A percentile compares a stretch with the other conserved stretches of the same genome.
Conservation (phyloP, 1,140 invertebrate genomes). For the Idris sp. region DNA sequence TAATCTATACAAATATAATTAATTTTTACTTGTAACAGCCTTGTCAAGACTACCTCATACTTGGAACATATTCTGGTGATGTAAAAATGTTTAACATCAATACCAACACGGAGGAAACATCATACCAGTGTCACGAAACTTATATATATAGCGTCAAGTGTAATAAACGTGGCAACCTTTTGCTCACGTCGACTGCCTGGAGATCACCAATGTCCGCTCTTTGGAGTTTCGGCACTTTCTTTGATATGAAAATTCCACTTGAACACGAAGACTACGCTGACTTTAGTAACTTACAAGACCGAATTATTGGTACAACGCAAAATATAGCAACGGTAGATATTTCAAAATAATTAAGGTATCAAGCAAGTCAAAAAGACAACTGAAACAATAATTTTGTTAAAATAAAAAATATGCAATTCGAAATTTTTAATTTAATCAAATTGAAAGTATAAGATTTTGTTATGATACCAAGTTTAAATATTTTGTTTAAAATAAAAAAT, state of each 20-base stretch:
- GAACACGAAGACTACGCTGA: constrained; percentile 93
- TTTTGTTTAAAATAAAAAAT: too few species aligned
- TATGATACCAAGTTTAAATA: too few species aligned
- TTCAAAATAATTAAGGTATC: constrained; percentile 4
- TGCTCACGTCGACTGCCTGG: constrained; percentile 92
- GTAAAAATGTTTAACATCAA: constrained; percentile 91
- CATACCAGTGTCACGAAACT: constrained; percentile 89
- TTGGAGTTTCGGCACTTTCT: constrained; percentile 87
- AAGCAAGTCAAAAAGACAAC: constrained; percentile 2
- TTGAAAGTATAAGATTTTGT: too few species aligned
- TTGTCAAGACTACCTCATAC: constrained; percentile 87
- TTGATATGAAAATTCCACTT: constrained; percentile 86
- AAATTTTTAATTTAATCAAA: too few species aligned
- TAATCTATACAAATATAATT: too few species aligned
- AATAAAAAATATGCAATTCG: too few species aligned
- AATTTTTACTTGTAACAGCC: constrained; percentile 78
- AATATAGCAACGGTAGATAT: constrained; percentile 83
- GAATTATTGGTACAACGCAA: constrained; percentile 89
- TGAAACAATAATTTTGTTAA: too few species aligned
- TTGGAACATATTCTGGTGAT: constrained; percentile 93
- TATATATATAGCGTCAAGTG: constrained; percentile 89
- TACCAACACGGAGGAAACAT: constrained; percentile 87
- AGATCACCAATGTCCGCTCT: constrained; percentile 89
- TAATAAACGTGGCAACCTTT: constrained; percentile 84
- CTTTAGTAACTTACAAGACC: constrained; percentile 94